phyloP scores from a whole-genome alignment of 1,140 invertebrate species.

The Drosophila sechellia region DNA sequence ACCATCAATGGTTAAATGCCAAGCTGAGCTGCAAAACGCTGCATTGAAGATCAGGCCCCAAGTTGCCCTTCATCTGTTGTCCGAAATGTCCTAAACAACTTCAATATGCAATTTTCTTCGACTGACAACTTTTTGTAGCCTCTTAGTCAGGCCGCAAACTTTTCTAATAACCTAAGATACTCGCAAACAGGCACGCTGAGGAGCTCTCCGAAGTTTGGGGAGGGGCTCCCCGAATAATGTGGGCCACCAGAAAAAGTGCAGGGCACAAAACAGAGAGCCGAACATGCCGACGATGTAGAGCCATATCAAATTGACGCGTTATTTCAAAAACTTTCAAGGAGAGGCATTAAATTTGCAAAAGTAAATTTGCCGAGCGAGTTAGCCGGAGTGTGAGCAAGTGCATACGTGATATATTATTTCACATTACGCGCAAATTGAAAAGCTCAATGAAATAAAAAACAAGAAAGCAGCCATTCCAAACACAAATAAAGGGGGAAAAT shows the following conservation, averaged over 20 bases:
- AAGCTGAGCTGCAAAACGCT: background rate
- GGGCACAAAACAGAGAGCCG: conserved; percentile 1
- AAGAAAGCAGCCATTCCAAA: conserved; percentile 19
- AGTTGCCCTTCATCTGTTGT: conserved; percentile 20
- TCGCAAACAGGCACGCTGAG: conserved; percentile 48
- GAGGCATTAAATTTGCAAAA: conserved; percentile 61
- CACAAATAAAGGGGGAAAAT: conserved; percentile 19
- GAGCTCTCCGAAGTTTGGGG: background rate
- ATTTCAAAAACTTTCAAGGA: conserved; percentile 51
- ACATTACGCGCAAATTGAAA: conserved; percentile 69
- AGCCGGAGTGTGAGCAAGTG: conserved; percentile 6
- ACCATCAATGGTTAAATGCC: background rate
- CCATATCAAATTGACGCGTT: conserved; percentile 72
- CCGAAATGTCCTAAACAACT: conserved; percentile 49
- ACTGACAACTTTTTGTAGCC: conserved; percentile 37
- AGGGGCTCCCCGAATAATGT: conserved; percentile 27
- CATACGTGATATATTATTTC: conserved; percentile 74
- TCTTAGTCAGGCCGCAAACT: conserved; percentile 44
- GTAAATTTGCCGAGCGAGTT: conserved; percentile 43
- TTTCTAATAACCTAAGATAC: conserved; percentile 75
- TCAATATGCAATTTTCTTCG: conserved; percentile 52
- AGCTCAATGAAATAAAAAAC: conserved; percentile 44
- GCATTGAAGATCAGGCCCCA: background rate
- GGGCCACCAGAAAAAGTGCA: conserved; percentile 22
- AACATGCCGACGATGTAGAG: conserved; percentile 44